Conservation (phyloP, 2,113 vertebrate species). For the Hippocampus mohnikei region DNA sequence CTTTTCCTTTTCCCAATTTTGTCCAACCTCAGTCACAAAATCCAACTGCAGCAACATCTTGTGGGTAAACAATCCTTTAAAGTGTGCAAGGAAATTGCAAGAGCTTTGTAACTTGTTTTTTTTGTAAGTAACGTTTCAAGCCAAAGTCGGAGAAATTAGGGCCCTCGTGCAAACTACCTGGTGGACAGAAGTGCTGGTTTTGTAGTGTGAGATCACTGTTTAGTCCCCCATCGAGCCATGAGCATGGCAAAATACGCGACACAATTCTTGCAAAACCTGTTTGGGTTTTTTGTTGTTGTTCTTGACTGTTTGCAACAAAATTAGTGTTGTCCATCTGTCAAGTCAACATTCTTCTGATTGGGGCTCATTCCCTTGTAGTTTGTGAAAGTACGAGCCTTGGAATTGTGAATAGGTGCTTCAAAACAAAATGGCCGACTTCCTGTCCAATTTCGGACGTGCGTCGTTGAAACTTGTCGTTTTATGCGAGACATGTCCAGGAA, state of each 20-base stretch:
- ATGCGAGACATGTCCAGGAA: too few relatives aligned
- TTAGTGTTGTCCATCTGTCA: too few relatives aligned
- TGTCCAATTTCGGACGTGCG: too few relatives aligned
- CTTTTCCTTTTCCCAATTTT: constrained; percentile 9
- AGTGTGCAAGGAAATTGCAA: not conserved
- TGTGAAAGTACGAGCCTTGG: too few relatives aligned
- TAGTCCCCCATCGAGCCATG: not conserved
- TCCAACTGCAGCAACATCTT: not conserved
- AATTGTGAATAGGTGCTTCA: too few relatives aligned
- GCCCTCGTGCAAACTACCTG: not conserved
- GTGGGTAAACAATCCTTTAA: not conserved
- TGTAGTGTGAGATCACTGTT: not conserved
- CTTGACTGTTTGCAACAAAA: too few relatives aligned
- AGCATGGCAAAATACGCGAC: not conserved
- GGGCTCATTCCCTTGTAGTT: too few relatives aligned
- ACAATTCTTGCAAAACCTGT: too few relatives aligned
- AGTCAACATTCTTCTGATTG: too few relatives aligned
- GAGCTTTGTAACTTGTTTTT: not conserved
- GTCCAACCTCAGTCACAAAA: not conserved
- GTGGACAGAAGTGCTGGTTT: not conserved
- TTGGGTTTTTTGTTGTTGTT: too few relatives aligned
- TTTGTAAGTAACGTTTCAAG: not conserved
- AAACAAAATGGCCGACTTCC: too few relatives aligned
- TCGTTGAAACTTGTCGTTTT: too few relatives aligned
- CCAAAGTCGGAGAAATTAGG: not conserved